Evolutionary conservation across 2,888 invertebrate species (phyloP).

Genomic region (Hecatera dysodea): DNA sequence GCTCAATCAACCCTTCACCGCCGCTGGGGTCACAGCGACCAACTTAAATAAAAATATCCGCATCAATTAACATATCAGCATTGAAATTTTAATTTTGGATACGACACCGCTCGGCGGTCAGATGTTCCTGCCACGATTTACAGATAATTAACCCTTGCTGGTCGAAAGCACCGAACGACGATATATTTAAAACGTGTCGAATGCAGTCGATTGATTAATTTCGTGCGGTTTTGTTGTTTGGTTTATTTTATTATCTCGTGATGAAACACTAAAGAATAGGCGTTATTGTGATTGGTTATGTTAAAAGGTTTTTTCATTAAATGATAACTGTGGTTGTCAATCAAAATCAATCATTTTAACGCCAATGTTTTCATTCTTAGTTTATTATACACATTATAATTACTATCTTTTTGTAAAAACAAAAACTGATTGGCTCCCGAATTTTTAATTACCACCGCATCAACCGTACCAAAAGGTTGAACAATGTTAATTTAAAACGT

Average conservation of each 20-base stretch:
- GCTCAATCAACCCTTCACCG: constrained; percentile 64
- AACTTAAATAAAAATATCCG: constrained; percentile 63
- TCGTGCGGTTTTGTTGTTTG: constrained; percentile 58
- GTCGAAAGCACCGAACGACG: constrained; percentile 62
- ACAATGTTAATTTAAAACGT: constrained; percentile 6
- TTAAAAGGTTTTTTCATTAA: constrained; percentile 49
- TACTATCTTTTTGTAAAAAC: not conserved
- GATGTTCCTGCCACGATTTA: constrained; percentile 68
- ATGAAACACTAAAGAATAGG: constrained; percentile 49
- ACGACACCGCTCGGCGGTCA: constrained; percentile 58
- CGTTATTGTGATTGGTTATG: constrained; percentile 34
- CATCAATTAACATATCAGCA: constrained; percentile 75
- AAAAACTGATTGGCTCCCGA: not conserved
- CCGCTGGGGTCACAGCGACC: constrained; percentile 46
- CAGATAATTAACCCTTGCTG: constrained; percentile 73
- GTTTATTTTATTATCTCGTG: constrained; percentile 62
- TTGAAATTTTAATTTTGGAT: constrained; percentile 73
- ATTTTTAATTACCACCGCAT: not conserved
- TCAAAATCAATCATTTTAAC: constrained; percentile 10
- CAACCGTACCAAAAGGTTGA: constrained; percentile 5
- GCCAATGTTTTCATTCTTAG: not conserved
- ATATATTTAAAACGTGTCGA: constrained; percentile 73
- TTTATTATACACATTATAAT: not conserved
- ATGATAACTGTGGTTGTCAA: constrained; percentile 25
- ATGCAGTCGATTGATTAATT: constrained; percentile 76